Percentiles rank a stretch among this genome's conserved stretches.
Evolutionary conservation across 2,113 vertebrate genomes (phyloP).

Genomic region (Noturus placidus): DNA sequence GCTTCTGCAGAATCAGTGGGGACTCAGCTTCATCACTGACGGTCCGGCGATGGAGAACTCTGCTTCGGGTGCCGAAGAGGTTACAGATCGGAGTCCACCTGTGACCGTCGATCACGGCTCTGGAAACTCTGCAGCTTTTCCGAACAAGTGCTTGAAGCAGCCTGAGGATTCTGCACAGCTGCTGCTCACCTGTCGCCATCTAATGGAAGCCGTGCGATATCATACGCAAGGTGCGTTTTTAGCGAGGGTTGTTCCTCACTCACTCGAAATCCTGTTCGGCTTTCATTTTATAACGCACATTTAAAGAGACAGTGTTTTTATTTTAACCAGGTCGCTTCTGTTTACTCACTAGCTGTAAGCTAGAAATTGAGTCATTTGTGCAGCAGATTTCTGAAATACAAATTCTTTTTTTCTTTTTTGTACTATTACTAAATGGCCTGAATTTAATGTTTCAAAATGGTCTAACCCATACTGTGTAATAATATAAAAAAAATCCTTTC

Average conservation of each 20-base stretch:
- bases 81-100: neutral
- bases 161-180: conserved; percentile 67
- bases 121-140: conserved; percentile 40
- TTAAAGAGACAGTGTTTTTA: neutral
- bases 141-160: conserved; percentile 42
- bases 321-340: neutral
- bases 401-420: neutral
- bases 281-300: neutral
- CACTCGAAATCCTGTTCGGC: neutral
- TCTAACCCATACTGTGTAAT: no score
- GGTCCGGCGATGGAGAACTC: conserved; percentile 39
- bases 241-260: neutral
- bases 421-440: neutral
- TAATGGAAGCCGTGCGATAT: conserved; percentile 74
- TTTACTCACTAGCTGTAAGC: neutral
- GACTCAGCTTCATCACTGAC: conserved; percentile 83
- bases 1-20: conserved; percentile 84
- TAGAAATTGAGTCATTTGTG: neutral
- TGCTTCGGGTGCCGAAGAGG: neutral
- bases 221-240: conserved; percentile 70
- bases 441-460: neutral
- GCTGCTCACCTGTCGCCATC: conserved; percentile 74
- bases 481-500: neutral
- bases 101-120: conserved; percentile 28
- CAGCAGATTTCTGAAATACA: neutral